Evolutionary conservation across 2,113 vertebrate genomes (phyloP).

Genomic region (Aegithalos caudatus): DNA sequence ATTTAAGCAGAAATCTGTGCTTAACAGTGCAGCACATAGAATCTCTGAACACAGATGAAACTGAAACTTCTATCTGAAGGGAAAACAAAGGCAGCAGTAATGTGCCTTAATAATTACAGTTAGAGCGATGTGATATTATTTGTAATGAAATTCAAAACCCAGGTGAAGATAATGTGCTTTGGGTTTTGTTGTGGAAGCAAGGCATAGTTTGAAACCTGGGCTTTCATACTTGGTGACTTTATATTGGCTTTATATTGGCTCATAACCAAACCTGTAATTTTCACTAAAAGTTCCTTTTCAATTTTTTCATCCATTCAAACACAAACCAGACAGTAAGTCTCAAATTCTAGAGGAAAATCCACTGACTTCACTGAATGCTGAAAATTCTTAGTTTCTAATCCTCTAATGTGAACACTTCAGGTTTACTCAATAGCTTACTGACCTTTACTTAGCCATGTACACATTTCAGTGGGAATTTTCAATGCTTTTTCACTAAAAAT

Average conservation of each 20-base stretch:
- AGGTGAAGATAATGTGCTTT: neutral
- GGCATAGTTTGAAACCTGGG: neutral
- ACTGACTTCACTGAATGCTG: neutral
- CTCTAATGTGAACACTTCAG: conserved; percentile 34
- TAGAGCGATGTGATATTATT: neutral
- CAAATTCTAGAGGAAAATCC: conserved; percentile 6
- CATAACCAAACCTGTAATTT: neutral
- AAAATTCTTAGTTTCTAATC: conserved; percentile 45
- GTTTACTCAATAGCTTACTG: conserved; percentile 52
- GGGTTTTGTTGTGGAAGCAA: neutral
- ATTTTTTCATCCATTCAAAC: neutral
- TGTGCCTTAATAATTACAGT: neutral
- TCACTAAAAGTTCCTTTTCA: neutral
- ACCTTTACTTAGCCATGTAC: conserved; percentile 65
- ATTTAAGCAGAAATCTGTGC: conserved; percentile 70
- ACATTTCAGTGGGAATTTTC: conserved; percentile 56
- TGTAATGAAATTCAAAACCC: neutral
- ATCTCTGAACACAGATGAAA: conserved; percentile 59
- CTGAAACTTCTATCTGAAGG: neutral
- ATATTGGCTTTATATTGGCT: neutral
- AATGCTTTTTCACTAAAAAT: conserved; percentile 60
- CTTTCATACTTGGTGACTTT: neutral
- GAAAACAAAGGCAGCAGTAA: neutral
- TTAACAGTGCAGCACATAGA: conserved; percentile 66
- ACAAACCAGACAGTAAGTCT: neutral